Evolutionary conservation across 2,888 invertebrate species (phyloP), one percentile per base, ranked within the genome.

Genomic region (Lamproptera curius): DNA sequence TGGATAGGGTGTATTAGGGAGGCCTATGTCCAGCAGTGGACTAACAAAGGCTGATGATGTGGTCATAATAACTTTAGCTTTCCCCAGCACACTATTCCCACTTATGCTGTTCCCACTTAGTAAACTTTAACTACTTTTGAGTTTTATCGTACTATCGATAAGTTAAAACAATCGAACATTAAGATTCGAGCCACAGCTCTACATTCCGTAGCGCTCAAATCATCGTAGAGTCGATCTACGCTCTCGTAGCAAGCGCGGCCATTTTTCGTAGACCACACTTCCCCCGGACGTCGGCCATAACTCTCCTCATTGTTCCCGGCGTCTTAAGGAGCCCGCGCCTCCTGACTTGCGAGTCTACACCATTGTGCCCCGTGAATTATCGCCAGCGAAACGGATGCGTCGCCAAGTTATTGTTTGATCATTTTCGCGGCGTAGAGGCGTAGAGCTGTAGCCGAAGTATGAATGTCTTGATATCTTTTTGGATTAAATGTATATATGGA

Each of bases 341-440:
- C 56, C 56, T 53, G 69, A 71, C 57, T 72, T 70, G 58, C 31
- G 65, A 57, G 65, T 53, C 57, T 56, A 50, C 54, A 52, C 62
- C 64, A 62, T 79, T 79, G 80, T 79, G 52, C 54, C 44, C 34
- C 37, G 55, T 74, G 76, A 79, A 54, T 77, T 78, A 79, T 61
- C 61, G 63, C 57, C 39, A 40, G 28, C 44, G 52, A 53, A 67
- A 63, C 76, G 78, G 77, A 78, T 69, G 69, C 67, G 59, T 51
- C 42, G 57, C 56, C 58, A 53, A 63, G 67, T 71, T 73, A 76
- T 76, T 76, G 72, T 75, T 68, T 64, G 72, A 65, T 56, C 60
- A 67, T 73, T 73, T 71, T 14, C 33, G 16, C n/a, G n/a, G 37
- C 20, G 33, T 42, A 42, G 37, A 17, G 36, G 13, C 16, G 41